Conservation (phyloP, 2,113 vertebrate genomes). For the Neodontobutis hainanensis region DNA sequence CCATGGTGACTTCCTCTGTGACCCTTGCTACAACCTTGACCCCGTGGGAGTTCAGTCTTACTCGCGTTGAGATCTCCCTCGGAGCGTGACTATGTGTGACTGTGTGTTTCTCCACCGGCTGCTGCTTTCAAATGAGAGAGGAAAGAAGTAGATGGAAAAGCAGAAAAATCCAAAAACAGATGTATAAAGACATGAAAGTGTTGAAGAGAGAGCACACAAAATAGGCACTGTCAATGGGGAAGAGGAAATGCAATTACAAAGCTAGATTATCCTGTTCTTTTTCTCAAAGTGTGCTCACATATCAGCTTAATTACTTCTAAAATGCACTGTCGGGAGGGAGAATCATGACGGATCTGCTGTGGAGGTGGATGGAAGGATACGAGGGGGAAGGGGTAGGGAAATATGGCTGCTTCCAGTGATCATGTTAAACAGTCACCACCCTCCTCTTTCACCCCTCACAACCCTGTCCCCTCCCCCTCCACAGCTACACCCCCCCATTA, state of each 20-base stretch:
- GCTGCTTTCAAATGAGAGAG: constrained; percentile 53
- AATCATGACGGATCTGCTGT: constrained; percentile 38
- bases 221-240: constrained; percentile 28
- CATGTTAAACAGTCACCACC: constrained; percentile 73
- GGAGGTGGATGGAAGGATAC: constrained; percentile 40
- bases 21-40: constrained; percentile 66
- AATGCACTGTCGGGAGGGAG: constrained; percentile 43
- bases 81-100: constrained; percentile 37
- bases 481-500: constrained; percentile 60
- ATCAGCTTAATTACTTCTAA: constrained; percentile 60
- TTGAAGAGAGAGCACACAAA: constrained; percentile 16
- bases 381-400: constrained; percentile 69
- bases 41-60: constrained; percentile 65
- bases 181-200: constrained; percentile 43
- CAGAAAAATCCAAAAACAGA: constrained; percentile 46
- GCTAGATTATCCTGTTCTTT: constrained; percentile 20
- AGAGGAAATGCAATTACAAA: constrained; percentile 41
- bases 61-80: constrained; percentile 15
- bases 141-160: constrained; percentile 42
- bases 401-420: constrained; percentile 68
- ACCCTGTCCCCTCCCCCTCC: constrained; percentile 50
- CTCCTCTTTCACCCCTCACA: constrained; percentile 48
- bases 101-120: constrained; percentile 45
- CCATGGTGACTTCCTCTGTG: constrained; percentile 65
- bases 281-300: constrained; percentile 42